Percentiles rank a stretch among this genome's conserved stretches.
These are phyloP conservation scores for Clostera curtula DNA, from an alignment of 2,888 invertebrate species.

Conservation along the genomic window DNA sequence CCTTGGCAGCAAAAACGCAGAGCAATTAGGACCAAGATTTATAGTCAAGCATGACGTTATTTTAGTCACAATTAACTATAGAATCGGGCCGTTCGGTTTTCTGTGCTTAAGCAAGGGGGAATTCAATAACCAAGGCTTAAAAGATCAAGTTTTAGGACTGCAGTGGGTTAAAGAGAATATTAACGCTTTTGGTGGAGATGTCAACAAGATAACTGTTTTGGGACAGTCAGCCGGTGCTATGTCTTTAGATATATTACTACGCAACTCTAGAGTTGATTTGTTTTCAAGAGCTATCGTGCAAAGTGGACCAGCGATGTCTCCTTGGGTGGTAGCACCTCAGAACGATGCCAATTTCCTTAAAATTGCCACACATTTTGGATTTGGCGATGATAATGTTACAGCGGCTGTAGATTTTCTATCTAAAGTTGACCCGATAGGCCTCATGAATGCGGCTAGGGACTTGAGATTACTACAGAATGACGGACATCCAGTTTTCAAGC, in stretches of 20 bases:
- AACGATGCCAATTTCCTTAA: not conserved
- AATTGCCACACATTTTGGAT: not conserved
- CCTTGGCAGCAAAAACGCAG: not conserved
- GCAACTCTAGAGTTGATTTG: conserved; percentile 2
- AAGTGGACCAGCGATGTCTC: conserved; percentile 5
- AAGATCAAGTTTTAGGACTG: conserved; percentile 13
- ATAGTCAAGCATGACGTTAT: conserved; percentile 8
- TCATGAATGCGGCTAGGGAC: not conserved
- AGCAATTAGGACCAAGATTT: conserved; percentile 2
- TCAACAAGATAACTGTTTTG: conserved; percentile 4
- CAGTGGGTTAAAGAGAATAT: conserved; percentile 14
- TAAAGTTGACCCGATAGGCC: not conserved
- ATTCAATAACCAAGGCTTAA: conserved; percentile 12
- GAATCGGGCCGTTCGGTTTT: conserved; percentile 11
- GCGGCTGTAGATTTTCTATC: not conserved
- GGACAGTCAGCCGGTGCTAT: conserved; percentile 13
- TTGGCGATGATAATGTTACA: not conserved
- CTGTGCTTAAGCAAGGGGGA: conserved; percentile 6
- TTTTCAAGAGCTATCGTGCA: conserved; percentile 13
- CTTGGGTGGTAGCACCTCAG: conserved; percentile 1
- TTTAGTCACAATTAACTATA: conserved; percentile 12
- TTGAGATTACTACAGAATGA: not conserved
- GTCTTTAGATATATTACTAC: conserved; percentile 2
- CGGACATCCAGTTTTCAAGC: not conserved
- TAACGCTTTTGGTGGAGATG: conserved; percentile 11